phyloP scores from a whole-genome alignment of 2,888 invertebrate genomes.

The Dione vanillae region DNA sequence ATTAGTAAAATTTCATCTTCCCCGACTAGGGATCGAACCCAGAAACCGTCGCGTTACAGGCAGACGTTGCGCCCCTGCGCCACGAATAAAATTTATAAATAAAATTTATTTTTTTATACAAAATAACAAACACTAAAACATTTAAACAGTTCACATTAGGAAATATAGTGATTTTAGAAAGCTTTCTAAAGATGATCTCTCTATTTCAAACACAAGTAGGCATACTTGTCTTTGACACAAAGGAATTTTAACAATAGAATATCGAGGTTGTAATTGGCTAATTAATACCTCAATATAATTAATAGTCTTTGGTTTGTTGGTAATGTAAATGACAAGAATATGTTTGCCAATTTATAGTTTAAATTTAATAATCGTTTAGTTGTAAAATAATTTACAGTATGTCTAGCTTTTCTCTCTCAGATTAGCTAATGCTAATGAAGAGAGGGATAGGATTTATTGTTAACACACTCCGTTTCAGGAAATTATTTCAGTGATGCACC shows the following conservation, averaged over 20 bases:
- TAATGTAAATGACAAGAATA: slow-evolving; percentile 10
- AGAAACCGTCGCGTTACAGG: too few relatives aligned
- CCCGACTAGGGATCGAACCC: too few relatives aligned
- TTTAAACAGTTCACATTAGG: background rate
- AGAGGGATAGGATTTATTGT: too few relatives aligned
- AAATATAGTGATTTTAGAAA: background rate
- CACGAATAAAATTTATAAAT: too few relatives aligned
- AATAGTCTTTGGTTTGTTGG: background rate
- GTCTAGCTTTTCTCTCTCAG: background rate
- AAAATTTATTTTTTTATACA: too few relatives aligned
- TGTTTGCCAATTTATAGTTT: background rate
- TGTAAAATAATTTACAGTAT: background rate
- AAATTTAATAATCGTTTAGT: background rate
- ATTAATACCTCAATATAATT: slow-evolving; percentile 36
- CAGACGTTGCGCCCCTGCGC: too few relatives aligned
- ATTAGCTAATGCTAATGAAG: too few relatives aligned
- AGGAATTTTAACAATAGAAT: slow-evolving; percentile 39
- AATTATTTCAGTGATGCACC: too few relatives aligned
- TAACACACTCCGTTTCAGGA: too few relatives aligned
- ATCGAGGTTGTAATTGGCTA: slow-evolving; percentile 40
- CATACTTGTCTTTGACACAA: slow-evolving; percentile 37
- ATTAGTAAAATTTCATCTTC: too few relatives aligned
- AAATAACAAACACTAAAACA: background rate
- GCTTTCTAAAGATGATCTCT: slow-evolving; percentile 6
- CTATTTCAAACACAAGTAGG: slow-evolving; percentile 8